A percentile compares a stretch with the other conserved stretches of the same genome.
Evolutionary conservation across 2,888 invertebrate genomes (phyloP).

Genomic region (Deroplatys truncata): DNA sequence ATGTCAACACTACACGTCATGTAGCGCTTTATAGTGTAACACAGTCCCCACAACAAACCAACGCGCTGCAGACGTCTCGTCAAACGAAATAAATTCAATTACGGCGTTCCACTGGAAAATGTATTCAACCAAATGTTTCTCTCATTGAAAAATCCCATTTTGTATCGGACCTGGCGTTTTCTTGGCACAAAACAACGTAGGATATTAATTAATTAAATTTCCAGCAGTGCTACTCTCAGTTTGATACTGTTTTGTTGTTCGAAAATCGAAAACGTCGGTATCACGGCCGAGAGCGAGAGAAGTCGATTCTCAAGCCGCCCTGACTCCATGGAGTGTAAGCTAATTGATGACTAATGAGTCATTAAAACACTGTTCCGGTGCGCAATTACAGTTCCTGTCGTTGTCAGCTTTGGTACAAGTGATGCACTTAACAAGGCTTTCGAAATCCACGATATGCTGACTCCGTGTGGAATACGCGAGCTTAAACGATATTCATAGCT

Average conservation of each 20-base stretch:
- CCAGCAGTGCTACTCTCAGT: neutral
- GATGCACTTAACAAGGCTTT: neutral
- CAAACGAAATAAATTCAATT: neutral
- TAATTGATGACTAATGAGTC: neutral
- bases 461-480: neutral
- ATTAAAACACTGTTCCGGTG: neutral
- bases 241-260: neutral
- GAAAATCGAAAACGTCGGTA: neutral
- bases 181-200: neutral
- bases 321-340: neutral
- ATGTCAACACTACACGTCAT: neutral
- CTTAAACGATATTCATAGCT: neutral
- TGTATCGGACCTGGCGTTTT: neutral
- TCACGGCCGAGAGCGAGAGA: neutral
- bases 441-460: neutral
- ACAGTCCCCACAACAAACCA: neutral
- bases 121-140: neutral
- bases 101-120: neutral
- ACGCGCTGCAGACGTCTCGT: no score
- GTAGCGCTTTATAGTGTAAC: neutral
- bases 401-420: neutral
- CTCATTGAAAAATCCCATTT: neutral
- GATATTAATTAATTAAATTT: neutral
- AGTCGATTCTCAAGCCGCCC: neutral
- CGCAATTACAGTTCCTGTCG: neutral